Base-by-base conservation (phyloP, 2,113 vertebrate genomes). In the Albula glossodonta region DNA sequence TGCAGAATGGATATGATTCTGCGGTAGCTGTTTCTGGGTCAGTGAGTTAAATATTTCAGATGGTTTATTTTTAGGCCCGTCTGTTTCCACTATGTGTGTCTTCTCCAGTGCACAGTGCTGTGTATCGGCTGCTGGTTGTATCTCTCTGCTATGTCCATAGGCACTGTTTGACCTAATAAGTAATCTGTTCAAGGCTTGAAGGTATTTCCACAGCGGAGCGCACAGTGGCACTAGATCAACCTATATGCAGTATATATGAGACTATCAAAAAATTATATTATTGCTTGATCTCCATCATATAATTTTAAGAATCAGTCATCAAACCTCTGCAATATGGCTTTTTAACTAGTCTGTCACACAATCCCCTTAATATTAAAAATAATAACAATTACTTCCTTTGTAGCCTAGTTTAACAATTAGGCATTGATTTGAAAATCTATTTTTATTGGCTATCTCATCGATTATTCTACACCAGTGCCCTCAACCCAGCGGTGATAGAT, bases 11-110 rank as follows among this genome's bases (percentile, higher is more conserved):
- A 94, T 90, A 90, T 87, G 90, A 94, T 93, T 92, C 93, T 89
- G 81, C 90, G 66, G 88, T 84, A 89, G 90, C 91, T 90, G 93
- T 94, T 96, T 95, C 95, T 96, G 94, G 95, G 95, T 94, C 95
- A 96, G 88, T 93, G 94, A 94, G 92, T 94, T 96, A 95, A 95
- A 95, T 95, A 96, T 95, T 96, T 95, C 90, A 96, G 91, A 94
- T 90, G 92, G 92, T 93, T 93, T 96, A 96, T 94, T 95, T 95
- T 95, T 94, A 95, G 94, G 86, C 48, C 86, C 79, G 86, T 93
- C 93, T 94, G 93, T 93, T 95, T 94, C 92, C 92, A 93, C 91
- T 94, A 91, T 94, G 90, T 91, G 91, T 88, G 82, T 79, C 31
- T 89, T 87, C 81, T 86, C 84, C 82, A 66, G 52, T 80, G 88